phyloP scores from a whole-genome alignment of 2,113 vertebrate genomes.

The Clarias macrocephalus region DNA sequence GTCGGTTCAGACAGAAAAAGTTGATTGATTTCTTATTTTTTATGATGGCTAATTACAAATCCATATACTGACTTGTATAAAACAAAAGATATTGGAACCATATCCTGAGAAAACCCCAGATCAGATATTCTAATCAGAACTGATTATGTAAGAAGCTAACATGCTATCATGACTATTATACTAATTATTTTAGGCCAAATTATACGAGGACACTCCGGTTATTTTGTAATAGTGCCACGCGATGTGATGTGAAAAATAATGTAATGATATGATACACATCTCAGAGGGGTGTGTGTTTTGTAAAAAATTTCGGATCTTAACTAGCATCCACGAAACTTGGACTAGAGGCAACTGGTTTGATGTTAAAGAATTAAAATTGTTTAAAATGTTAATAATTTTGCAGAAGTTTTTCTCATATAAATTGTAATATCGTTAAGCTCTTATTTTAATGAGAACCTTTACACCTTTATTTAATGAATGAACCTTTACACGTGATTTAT shows the following conservation, averaged over 20 bases:
- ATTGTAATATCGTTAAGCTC: too few species aligned
- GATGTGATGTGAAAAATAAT: not conserved
- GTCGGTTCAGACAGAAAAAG: not conserved
- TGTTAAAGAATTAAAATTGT: too few species aligned
- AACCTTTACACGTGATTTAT: not conserved
- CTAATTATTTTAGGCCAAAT: not conserved
- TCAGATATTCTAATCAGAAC: not conserved
- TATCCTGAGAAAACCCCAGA: not conserved
- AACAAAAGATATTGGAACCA: not conserved
- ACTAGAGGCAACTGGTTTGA: too few species aligned
- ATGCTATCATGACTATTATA: not conserved
- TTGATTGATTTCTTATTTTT: too few species aligned
- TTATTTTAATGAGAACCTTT: too few species aligned
- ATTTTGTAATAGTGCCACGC: not conserved
- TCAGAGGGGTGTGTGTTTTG: not conserved
- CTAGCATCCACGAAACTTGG: too few species aligned
- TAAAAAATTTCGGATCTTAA: not conserved
- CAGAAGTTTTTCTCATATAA: not conserved
- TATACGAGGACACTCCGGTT: not conserved
- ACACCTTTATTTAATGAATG: too few species aligned
- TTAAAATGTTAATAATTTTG: too few species aligned
- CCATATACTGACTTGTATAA: not conserved
- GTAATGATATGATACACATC: not conserved
- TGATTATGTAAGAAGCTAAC: not conserved
- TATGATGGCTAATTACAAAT: not conserved